phyloP scores from a whole-genome alignment of 2,797 vertebrate species.

The Pseudochromis fuscus region DNA sequence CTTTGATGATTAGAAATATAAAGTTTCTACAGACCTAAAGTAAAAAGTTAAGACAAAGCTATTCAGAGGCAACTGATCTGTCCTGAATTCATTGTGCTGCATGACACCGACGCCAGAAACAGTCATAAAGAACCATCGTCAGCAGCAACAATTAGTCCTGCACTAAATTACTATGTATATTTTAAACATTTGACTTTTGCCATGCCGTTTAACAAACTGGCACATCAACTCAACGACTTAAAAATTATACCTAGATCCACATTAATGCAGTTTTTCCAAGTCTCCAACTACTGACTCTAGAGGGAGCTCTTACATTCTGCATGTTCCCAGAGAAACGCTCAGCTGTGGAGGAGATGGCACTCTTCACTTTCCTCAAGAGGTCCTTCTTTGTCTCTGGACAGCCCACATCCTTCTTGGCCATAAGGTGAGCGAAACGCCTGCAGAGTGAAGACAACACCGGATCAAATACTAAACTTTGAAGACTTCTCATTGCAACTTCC shows the following conservation, averaged over 20 bases:
- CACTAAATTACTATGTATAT: neutral
- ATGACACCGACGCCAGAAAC: neutral
- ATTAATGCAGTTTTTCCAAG: too few species aligned
- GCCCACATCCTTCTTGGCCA: slow-evolving; percentile 95
- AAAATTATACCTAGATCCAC: neutral
- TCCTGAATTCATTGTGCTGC: neutral
- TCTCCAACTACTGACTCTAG: neutral
- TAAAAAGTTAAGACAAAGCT: neutral
- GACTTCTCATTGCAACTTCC: neutral
- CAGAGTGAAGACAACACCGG: slow-evolving; percentile 2
- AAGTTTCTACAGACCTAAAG: too few species aligned
- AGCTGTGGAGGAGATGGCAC: slow-evolving; percentile 96
- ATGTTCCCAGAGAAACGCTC: slow-evolving; percentile 99
- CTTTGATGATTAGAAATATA: too few species aligned
- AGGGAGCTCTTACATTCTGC: slow-evolving; percentile 92
- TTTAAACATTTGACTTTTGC: too few species aligned
- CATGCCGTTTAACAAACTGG: neutral
- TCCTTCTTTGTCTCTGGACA: slow-evolving; percentile 97
- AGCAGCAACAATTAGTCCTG: neutral
- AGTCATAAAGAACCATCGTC: neutral
- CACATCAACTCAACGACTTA: neutral
- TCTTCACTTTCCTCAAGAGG: slow-evolving; percentile 96
- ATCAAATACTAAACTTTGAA: neutral
- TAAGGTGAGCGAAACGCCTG: slow-evolving; percentile 96
- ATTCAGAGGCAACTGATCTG: neutral